phyloP scores from a whole-genome alignment of 2,797 vertebrate genomes.

The Chaenodraco wilsoni region DNA sequence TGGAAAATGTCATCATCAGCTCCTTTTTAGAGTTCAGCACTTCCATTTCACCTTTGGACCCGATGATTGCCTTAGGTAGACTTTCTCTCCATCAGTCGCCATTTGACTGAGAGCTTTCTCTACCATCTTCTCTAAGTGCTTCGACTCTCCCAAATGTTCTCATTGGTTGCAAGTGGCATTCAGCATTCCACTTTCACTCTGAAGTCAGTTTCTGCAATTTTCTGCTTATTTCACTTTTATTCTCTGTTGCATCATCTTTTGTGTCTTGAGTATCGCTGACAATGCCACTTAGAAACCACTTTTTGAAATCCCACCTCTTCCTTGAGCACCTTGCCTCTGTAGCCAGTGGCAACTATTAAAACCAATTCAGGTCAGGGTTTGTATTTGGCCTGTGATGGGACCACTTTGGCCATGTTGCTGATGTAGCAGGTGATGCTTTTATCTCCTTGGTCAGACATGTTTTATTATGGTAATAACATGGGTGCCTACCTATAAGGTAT shows the following conservation, averaged over 20 bases:
- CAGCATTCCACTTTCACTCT: constrained; percentile 9
- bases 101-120: constrained; percentile 38
- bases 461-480: neutral
- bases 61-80: constrained; percentile 22
- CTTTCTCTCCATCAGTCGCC: constrained; percentile 31
- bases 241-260: constrained; percentile 27
- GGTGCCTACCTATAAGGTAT: constrained; percentile 7
- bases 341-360: constrained; percentile 25
- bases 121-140: constrained; percentile 42
- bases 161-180: constrained; percentile 12
- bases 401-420: constrained; percentile 16
- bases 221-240: constrained; percentile 15
- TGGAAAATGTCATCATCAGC: constrained; percentile 27
- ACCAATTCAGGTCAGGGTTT: constrained; percentile 40
- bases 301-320: constrained; percentile 34
- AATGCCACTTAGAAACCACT: constrained; percentile 19
- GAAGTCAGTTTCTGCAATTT: constrained; percentile 27
- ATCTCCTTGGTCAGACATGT: constrained; percentile 7
- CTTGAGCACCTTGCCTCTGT: constrained; percentile 15
- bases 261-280: constrained; percentile 20
- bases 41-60: constrained; percentile 47
- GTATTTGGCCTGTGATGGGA: constrained; percentile 32
- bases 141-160: constrained; percentile 25
- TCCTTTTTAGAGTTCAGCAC: constrained; percentile 37
- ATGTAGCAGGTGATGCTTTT: constrained; percentile 9